Conservation (phyloP, 2,797 vertebrate species). For the Echiichthys vipera region DNA sequence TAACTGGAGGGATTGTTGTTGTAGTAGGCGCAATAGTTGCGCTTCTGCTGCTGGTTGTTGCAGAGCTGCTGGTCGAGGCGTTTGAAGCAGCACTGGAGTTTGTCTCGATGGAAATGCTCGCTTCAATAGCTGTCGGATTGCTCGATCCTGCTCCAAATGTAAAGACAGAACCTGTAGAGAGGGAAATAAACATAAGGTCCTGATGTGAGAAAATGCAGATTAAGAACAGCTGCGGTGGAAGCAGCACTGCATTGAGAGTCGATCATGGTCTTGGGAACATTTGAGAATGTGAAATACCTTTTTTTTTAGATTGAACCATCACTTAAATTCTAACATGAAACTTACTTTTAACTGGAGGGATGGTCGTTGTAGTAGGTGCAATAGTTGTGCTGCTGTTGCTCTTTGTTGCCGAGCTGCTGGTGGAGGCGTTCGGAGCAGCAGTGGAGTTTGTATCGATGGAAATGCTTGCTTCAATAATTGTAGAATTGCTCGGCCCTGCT, state of each 20-base stretch:
- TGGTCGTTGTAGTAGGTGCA: slow-evolving; percentile 35
- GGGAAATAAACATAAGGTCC: too few species aligned
- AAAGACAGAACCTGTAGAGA: slow-evolving; percentile 78
- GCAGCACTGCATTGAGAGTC: too few species aligned
- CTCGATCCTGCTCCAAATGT: slow-evolving; percentile 78
- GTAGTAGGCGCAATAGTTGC: slow-evolving; percentile 39
- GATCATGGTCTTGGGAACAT: too few species aligned
- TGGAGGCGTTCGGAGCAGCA: slow-evolving; percentile 38
- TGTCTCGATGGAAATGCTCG: slow-evolving; percentile 39
- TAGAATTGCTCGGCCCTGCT: slow-evolving; percentile 75
- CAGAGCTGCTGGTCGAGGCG: slow-evolving; percentile 26
- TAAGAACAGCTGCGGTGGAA: too few species aligned
- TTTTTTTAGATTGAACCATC: too few species aligned
- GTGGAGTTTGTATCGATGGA: slow-evolving; percentile 45
- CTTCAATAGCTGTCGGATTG: slow-evolving; percentile 68
- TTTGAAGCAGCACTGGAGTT: slow-evolving; percentile 49
- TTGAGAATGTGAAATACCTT: too few species aligned
- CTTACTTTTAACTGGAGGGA: slow-evolving; percentile 77
- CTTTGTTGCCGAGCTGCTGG: slow-evolving; percentile 15
- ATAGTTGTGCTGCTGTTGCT: slow-evolving; percentile 25
- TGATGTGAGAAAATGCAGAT: too few species aligned
- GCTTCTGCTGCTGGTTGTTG: slow-evolving; percentile 18
- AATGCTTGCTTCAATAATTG: slow-evolving; percentile 58
- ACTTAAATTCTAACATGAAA: too few species aligned
- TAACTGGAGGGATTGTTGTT: slow-evolving; percentile 51